Evolutionary conservation across 2,113 vertebrate species (phyloP).

Genomic region (Perccottus glenii): DNA sequence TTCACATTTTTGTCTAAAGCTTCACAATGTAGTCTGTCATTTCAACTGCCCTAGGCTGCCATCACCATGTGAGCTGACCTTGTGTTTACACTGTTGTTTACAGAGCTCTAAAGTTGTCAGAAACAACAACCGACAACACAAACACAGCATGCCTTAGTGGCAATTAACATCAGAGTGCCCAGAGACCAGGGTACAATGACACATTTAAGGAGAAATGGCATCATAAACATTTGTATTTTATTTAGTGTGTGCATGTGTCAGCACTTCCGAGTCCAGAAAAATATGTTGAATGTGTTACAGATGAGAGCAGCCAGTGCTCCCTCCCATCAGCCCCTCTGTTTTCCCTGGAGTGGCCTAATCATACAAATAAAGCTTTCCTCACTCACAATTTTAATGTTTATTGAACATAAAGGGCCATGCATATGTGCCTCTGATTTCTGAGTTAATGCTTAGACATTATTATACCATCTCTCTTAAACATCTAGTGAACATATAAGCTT

Average conservation of each 20-base stretch:
- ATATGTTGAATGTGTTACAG: constrained; percentile 11
- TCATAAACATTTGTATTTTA: constrained; percentile 59
- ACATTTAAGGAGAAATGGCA: constrained; percentile 49
- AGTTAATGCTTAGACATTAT: no score
- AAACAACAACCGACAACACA: no score
- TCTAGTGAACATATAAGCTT: no score
- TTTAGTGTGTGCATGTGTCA: constrained; percentile 33
- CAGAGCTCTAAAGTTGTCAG: constrained; percentile 44
- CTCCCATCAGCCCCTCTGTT: constrained; percentile 27
- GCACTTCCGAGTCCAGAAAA: constrained; percentile 21
- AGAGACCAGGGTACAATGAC: constrained; percentile 25
- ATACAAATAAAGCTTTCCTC: constrained; percentile 56
- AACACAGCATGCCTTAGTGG: constrained; percentile 20
- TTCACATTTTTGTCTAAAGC: no score
- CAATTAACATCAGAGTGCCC: constrained; percentile 55
- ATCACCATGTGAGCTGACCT: constrained; percentile 32
- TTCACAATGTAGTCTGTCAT: no score
- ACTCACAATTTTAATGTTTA: constrained; percentile 57
- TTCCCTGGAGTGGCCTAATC: constrained; percentile 59
- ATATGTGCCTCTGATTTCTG: constrained; percentile 4
- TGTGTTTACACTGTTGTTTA: constrained; percentile 46
- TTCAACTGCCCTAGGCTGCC: constrained; percentile 36
- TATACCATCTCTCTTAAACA: no score
- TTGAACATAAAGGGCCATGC: constrained; percentile 28
- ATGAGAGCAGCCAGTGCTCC: constrained; percentile 16